Evolutionary conservation across 2,888 invertebrate species (phyloP), one percentile per base, ranked within the genome.

Genomic region (Caenorhabditis japonica): DNA sequence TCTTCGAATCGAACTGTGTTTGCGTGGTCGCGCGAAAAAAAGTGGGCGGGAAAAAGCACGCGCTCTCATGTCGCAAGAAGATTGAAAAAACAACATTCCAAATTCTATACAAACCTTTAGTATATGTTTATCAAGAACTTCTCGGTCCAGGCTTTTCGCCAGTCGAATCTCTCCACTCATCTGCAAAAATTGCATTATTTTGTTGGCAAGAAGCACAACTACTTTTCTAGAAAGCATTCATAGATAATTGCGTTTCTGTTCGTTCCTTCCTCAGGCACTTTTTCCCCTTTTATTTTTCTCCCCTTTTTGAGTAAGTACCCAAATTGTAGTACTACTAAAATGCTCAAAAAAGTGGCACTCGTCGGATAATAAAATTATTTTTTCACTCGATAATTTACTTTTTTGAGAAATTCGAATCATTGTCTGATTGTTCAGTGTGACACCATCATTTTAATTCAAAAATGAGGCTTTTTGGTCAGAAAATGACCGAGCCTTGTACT

Each of bases 101-200:
- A 13, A 7, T 12, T n/a, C 15, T 49, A 23, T 8, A 0, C 17
- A 23, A 33, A 77, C 79, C 72, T 86, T 86, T 17, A 86, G 75
- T 23, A 86, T 83, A 55, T 86, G 86, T 25, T 76, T 77, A 49
- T 76, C 81, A n/a, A 86, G 77, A 34, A 78, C 78, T 66, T 86
- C 86, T 41, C 85, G 56, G 58, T 86, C 86, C 66, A 86, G 72
- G 39, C 82, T 74, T 51, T 86, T 85, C 5, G 84, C 85, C 39
- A 86, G 41, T 13, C 79, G 68, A 41, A 86, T 81, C 60, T 86
- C 85, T 19, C 85, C 85, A 44, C 79, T 78, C 41, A 78, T 71
- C 81, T 81, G 68, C 52, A 80, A 72, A 53, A 56, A 60, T 53
- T 44, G 52, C 33, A 53, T 59, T 62, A 52, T 71, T 51, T 62